phyloP scores from a whole-genome alignment of 2,797 vertebrate species.

The Epinephelus coioides region DNA sequence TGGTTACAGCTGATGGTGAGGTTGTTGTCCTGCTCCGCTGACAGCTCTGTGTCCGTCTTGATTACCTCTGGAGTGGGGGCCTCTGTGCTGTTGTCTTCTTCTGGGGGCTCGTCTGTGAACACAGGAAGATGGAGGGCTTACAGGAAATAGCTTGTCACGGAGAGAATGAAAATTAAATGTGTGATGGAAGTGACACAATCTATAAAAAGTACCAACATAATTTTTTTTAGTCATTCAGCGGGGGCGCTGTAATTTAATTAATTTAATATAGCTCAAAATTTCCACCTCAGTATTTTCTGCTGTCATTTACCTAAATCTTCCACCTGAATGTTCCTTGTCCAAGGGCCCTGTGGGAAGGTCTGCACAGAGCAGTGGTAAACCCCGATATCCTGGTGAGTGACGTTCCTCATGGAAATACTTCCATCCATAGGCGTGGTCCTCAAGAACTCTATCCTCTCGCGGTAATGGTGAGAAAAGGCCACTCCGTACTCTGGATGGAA shows the following conservation, averaged over 20 bases:
- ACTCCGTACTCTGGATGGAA: conserved; percentile 78
- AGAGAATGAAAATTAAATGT: no score
- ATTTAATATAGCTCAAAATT: neutral
- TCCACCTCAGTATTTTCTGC: neutral
- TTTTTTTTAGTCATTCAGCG: neutral
- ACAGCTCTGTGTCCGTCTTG: conserved; percentile 25
- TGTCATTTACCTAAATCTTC: conserved; percentile 84
- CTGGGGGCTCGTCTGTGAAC: conserved; percentile 78
- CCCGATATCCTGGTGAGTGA: conserved; percentile 85
- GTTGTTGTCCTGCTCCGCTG: conserved; percentile 71
- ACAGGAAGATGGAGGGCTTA: conserved; percentile 25
- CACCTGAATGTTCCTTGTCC: conserved; percentile 84
- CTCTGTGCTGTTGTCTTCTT: conserved; percentile 39
- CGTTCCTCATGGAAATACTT: conserved; percentile 85
- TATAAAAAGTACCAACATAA: neutral
- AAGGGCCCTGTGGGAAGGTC: conserved; percentile 84
- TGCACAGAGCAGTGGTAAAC: conserved; percentile 86
- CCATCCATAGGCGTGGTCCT: conserved; percentile 76
- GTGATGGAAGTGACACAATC: neutral
- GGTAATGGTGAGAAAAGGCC: conserved; percentile 70
- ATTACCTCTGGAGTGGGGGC: conserved; percentile 28
- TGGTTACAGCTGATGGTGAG: conserved; percentile 81
- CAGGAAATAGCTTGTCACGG: neutral
- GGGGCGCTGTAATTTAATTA: neutral
- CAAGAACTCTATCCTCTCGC: conserved; percentile 82